Evolutionary conservation across 2,888 invertebrate species (phyloP), one percentile per base, ranked within the genome.

Genomic region (Hoplodrina ambigua): DNA sequence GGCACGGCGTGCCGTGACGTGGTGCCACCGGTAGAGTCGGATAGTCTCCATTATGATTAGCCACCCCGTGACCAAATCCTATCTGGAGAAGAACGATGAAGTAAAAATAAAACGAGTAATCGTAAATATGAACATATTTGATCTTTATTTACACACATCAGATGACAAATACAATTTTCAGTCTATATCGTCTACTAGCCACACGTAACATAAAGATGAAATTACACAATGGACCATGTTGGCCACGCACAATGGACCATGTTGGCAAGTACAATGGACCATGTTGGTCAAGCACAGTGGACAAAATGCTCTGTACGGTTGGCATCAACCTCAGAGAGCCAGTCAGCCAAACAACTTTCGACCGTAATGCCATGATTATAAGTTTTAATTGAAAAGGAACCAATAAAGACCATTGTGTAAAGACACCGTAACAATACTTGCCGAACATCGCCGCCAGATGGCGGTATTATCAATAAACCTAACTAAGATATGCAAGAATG

Each of bases 41-140:
- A 1, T 37, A 7, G 37, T 37, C 7, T 37, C 37, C 37, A 37
- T 37, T 37, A 7, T 1, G 37, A 37, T 37, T 37, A 7, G 37
- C 8, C 37, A 37, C 37, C n/a, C n/a, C n/a, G n/a, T n/a, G n/a
- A n/a, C n/a, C n/a, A n/a, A n/a, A n/a, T n/a, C n/a, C n/a, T n/a
- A n/a, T n/a, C n/a, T n/a, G n/a, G 25, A 25, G 25, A 25, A 2
- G 25, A 25, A 25, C 25, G 25, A 25, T 25, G 25, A 25, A 5
- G 17, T 17, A 17, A 73, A 66, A 83, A 80, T 82, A 71, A 83
- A 83, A 83, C 73, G 69, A 69, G 2, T 46, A 74, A 74, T 83
- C 81, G 80, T 87, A 88, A 90, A 88, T 91, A 86, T 87, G 87
- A 91, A 91, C 91, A 86, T 89, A 87, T 88, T 89, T 89, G 89